Base-by-base conservation (phyloP, 2,888 invertebrate genomes). In the Thymelicus acteon region DNA sequence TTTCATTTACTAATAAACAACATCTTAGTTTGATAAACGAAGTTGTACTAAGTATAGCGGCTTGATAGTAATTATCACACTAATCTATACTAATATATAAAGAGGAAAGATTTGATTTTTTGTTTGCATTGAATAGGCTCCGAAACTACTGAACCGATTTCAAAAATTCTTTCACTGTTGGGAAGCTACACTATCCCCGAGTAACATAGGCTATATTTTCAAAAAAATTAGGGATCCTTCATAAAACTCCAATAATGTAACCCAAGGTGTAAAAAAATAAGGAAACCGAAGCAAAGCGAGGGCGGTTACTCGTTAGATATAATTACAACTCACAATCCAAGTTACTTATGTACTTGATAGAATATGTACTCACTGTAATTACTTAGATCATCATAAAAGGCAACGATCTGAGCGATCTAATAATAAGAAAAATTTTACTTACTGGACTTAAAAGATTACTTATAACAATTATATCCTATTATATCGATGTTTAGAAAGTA, bases 51-150 rank as follows among this genome's bases (percentile, higher is more conserved):
- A n/a, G n/a, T n/a, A 52, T 19, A 19, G 19, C 37, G 37, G 19
- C 57, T 63, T 49, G 58, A 63, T 63, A 69, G 39, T 31, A 69
- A 69, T 69, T 63, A 69, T 62, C 62, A 19, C 49, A 49, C 39
- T 48, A 69, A 19, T n/a, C n/a, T n/a, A n/a, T n/a, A n/a, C n/a
- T n/a, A n/a, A n/a, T n/a, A n/a, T n/a, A n/a, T n/a, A n/a, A n/a
- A n/a, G n/a, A n/a, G n/a, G n/a, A n/a, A n/a, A n/a, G n/a, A n/a
- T n/a, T n/a, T n/a, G n/a, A n/a, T n/a, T n/a, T n/a, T n/a, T n/a
- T n/a, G n/a, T n/a, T n/a, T n/a, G n/a, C n/a, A n/a, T n/a, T n/a
- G n/a, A n/a, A n/a, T n/a, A n/a, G n/a, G n/a, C n/a, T n/a, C n/a
- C n/a, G n/a, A n/a, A n/a, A n/a, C n/a, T n/a, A n/a, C n/a, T n/a